Conservation (phyloP, 1,140 invertebrate genomes). For the Tetramorium alpestre region DNA sequence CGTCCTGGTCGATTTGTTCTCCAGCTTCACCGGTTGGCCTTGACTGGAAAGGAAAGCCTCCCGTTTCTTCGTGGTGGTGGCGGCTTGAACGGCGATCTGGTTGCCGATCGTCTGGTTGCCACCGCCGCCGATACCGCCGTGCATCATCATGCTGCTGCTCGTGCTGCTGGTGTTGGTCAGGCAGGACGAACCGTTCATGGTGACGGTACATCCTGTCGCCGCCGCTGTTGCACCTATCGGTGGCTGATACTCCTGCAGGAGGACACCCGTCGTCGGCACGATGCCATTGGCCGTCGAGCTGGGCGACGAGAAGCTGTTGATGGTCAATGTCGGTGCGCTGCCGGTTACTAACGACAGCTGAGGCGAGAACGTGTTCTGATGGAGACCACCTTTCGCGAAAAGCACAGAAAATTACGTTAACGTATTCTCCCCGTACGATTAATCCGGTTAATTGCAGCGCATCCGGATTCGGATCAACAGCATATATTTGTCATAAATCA, state of each 20-base stretch:
- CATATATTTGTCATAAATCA: background rate
- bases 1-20: conserved; percentile 81
- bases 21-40: conserved; percentile 82
- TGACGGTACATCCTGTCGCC: conserved; percentile 68
- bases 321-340: conserved; percentile 80
- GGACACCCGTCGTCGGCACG: conserved; percentile 79
- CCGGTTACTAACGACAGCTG: conserved; percentile 82
- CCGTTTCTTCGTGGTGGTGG: conserved; percentile 77
- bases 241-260: conserved; percentile 82
- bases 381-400: conserved; percentile 75
- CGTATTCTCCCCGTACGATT: background rate
- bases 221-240: conserved; percentile 77
- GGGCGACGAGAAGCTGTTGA: conserved; percentile 82
- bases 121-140: conserved; percentile 69
- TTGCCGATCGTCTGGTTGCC: conserved; percentile 63
- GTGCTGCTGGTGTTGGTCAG: conserved; percentile 69
- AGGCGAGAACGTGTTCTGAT: conserved; percentile 82
- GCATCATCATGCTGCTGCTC: conserved; percentile 74
- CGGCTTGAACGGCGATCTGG: conserved; percentile 71
- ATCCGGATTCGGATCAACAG: background rate
- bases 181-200: conserved; percentile 69
- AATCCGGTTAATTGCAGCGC: background rate
- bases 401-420: conserved; percentile 15
- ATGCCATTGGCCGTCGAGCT: conserved; percentile 76
- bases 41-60: conserved; percentile 80